Conservation (phyloP, 2,888 invertebrate species). For the Anagyrus pseudococci region DNA sequence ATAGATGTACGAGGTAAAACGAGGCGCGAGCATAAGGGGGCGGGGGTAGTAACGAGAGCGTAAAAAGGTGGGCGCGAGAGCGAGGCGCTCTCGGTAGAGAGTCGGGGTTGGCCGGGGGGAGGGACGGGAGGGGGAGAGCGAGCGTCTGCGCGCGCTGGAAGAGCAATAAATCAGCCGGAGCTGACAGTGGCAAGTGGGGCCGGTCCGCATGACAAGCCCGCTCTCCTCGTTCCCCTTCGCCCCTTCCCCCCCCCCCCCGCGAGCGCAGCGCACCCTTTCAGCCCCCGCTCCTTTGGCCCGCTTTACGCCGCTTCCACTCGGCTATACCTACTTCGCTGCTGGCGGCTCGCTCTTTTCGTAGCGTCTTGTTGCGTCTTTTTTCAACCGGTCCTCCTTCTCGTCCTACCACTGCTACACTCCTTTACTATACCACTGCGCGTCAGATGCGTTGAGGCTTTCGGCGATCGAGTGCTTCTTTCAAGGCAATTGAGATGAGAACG, state of each 20-base stretch:
- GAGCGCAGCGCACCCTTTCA: too few species aligned
- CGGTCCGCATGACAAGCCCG: constrained; percentile 45
- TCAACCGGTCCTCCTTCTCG: not conserved
- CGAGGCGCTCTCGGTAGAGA: too few species aligned
- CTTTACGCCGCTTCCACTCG: constrained; percentile 30
- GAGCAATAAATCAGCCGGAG: constrained; percentile 50
- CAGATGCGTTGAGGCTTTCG: not conserved
- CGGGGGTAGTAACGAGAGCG: not conserved
- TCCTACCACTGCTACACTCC: not conserved
- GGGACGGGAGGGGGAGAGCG: constrained; percentile 20
- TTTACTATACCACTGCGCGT: not conserved
- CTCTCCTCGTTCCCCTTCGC: constrained; percentile 1
- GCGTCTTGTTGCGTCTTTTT: too few species aligned
- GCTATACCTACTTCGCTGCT: too few species aligned
- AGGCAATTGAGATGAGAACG: not conserved
- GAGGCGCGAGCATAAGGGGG: not conserved
- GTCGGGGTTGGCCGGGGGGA: not conserved
- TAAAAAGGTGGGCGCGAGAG: not conserved
- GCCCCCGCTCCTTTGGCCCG: too few species aligned
- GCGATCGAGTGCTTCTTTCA: not conserved
- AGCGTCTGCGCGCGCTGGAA: constrained; percentile 24
- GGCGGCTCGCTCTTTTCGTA: too few species aligned
- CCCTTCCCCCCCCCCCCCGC: too few species aligned
- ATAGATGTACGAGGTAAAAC: not conserved
- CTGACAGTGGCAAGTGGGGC: constrained; percentile 51